Evolutionary conservation across 2,888 invertebrate genomes (phyloP).

Genomic region (Charanyca ferruginea): DNA sequence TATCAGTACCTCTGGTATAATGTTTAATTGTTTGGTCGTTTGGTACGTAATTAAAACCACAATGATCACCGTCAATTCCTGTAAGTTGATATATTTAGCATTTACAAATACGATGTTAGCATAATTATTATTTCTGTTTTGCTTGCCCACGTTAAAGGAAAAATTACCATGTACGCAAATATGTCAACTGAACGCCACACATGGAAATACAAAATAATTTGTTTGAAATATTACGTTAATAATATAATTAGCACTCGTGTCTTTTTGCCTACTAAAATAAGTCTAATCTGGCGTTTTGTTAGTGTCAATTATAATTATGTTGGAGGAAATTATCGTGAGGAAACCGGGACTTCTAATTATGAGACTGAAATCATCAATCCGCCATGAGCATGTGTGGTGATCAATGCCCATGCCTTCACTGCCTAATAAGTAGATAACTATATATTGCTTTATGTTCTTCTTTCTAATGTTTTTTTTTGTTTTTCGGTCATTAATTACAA

Average conservation of each 20-base stretch:
- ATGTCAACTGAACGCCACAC: conserved; percentile 17
- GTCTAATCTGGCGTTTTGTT: background rate
- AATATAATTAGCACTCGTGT: background rate
- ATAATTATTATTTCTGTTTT: conserved; percentile 16
- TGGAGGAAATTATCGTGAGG: too few relatives aligned
- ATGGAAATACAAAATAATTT: conserved; percentile 4
- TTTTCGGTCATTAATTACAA: too few relatives aligned
- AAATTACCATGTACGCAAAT: conserved; percentile 12
- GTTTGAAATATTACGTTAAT: conserved; percentile 3
- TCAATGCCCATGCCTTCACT: too few relatives aligned
- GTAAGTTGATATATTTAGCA: background rate
- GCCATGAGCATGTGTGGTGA: too few relatives aligned
- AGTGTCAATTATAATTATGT: background rate
- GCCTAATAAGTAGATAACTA: too few relatives aligned
- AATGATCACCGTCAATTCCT: background rate
- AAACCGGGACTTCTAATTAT: too few relatives aligned
- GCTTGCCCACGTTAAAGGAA: conserved; percentile 20
- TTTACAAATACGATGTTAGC: background rate
- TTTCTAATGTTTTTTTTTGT: too few relatives aligned
- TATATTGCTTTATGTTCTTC: too few relatives aligned
- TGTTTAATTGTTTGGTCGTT: background rate
- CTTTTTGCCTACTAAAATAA: conserved; percentile 2
- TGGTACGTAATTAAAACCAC: background rate
- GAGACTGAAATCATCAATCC: too few relatives aligned
- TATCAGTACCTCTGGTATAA: too few relatives aligned